Evolutionary conservation across 1,140 invertebrate genomes (phyloP).

Genomic region (Meloidogyne floridensis): DNA sequence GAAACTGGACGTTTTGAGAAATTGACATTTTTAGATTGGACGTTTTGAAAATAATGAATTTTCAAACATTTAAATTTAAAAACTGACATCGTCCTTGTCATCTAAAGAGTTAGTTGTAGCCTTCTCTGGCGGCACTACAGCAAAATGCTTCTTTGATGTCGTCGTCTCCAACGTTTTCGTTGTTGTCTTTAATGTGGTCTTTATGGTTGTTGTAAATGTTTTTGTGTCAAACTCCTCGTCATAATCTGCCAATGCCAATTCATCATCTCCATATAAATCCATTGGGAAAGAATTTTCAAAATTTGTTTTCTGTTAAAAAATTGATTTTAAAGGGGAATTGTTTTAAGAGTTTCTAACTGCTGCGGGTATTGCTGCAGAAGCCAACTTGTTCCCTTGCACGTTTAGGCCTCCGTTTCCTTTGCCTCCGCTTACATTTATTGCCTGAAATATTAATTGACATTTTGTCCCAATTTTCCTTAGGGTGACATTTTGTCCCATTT

Average conservation of each 20-base stretch:
- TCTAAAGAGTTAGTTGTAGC: slow-evolving; percentile 17
- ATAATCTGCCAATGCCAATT: slow-evolving; percentile 36
- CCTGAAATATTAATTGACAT: slow-evolving; percentile 3
- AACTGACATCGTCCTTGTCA: slow-evolving; percentile 39
- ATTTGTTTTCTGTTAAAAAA: slow-evolving; percentile 11
- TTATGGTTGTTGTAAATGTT: neutral
- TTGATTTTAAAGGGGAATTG: neutral
- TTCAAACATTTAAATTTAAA: neutral
- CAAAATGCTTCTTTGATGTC: slow-evolving; percentile 1
- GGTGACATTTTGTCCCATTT: too few relatives aligned
- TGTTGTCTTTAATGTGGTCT: neutral
- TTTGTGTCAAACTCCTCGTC: slow-evolving; percentile 6
- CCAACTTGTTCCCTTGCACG: neutral
- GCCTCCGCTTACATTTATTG: slow-evolving; percentile 26
- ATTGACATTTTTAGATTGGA: too few relatives aligned
- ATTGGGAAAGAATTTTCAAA: neutral
- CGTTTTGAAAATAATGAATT: too few relatives aligned
- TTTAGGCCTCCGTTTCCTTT: slow-evolving; percentile 12
- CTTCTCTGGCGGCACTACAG: neutral
- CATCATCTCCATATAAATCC: slow-evolving; percentile 36
- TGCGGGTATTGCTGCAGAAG: neutral
- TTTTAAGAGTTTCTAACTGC: slow-evolving; percentile 5
- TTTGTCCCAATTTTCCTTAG: neutral
- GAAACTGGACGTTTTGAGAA: too few relatives aligned
- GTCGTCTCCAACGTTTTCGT: slow-evolving; percentile 4